These are phyloP conservation scores for Novumbra hubbsi DNA, from an alignment of 2,797 vertebrate genomes.

Conservation along the genomic window DNA sequence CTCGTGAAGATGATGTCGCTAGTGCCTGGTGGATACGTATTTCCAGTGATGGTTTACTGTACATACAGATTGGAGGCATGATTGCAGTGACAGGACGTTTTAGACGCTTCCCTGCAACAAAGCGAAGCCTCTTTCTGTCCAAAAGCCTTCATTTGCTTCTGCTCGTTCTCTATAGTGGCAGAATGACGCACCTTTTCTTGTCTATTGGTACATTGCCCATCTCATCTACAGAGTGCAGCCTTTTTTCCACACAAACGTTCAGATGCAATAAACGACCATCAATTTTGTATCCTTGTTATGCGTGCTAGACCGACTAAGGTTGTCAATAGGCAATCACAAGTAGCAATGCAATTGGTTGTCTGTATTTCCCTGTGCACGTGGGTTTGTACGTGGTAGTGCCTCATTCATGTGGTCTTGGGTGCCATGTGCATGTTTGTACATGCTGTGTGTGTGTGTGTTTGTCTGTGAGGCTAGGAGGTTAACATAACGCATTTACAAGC, in stretches of 20 bases:
- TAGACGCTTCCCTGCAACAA: conserved; percentile 59
- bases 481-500: conserved; percentile 72
- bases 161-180: conserved; percentile 28
- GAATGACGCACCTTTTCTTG: conserved; percentile 58
- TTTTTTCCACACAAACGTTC: conserved; percentile 11
- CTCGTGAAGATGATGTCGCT: conserved; percentile 48
- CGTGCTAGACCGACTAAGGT: conserved; percentile 28
- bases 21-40: conserved; percentile 51
- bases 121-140: conserved; percentile 30
- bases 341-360: conserved; percentile 21
- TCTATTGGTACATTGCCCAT: conserved; percentile 63
- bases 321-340: conserved; percentile 49
- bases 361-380: conserved; percentile 13
- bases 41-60: conserved; percentile 44
- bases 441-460: conserved; percentile 18
- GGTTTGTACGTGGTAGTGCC: not conserved
- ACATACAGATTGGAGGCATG: conserved; percentile 50
- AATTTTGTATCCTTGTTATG: conserved; percentile 48
- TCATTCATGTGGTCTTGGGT: not conserved
- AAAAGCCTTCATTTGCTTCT: conserved; percentile 4
- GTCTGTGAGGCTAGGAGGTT: conserved; percentile 48
- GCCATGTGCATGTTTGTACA: conserved; percentile 11
- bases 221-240: conserved; percentile 40
- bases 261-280: conserved; percentile 28
- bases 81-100: conserved; percentile 68